Base-by-base conservation (phyloP, 2,113 vertebrate species). In the Sclerurus mexicanus region DNA sequence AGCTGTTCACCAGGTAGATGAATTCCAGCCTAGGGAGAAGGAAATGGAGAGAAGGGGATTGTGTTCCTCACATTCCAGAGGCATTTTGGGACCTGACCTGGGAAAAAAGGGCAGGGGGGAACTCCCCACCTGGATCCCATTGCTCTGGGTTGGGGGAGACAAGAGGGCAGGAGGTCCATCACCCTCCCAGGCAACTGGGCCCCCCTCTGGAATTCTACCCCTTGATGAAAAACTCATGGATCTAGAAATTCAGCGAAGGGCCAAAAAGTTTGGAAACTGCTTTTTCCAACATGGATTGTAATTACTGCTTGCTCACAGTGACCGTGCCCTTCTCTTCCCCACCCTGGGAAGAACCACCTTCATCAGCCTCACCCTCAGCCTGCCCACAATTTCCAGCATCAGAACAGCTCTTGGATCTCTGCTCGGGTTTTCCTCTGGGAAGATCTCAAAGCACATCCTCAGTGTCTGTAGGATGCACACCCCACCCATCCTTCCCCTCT, bases 1-100 rank as follows among this genome's bases (percentile, higher is more conserved):
- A 86, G 84, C 99, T 99, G 94, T 99, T 99, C 31, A 99, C 95
- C 71, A 99, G 96, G 67, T 99, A 98, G 96, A 99, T 98, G 95
- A 99, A 93, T 69, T 99, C 99, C 15, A 99, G 97, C 87, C 98
- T 98, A 28, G 31, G 30, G 6, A 49, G 72, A 59, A 12, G 55
- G 18, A 15, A 23, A 7, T 12, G 9, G n/a, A 52, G 60, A 68
- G 59, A 7, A 42, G 55, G 68, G 37, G 33, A 7, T 5, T 1
- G 3, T 19, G 15, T 8, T 37, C 25, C 31, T 60, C 15, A 1
- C 35, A 24, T 6, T 23, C 23, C 15, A 5, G 44, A 35, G 44
- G 22, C 10, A 1, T 10, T 2, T 14, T 59, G 30, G 50, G n/a
- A 23, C 18, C 59, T 71, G 47, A 6, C 37, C 6, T 5, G 3